These are phyloP conservation scores for Semaprochilodus insignis DNA, from an alignment of 2,797 vertebrate genomes.

Conservation along the genomic window DNA sequence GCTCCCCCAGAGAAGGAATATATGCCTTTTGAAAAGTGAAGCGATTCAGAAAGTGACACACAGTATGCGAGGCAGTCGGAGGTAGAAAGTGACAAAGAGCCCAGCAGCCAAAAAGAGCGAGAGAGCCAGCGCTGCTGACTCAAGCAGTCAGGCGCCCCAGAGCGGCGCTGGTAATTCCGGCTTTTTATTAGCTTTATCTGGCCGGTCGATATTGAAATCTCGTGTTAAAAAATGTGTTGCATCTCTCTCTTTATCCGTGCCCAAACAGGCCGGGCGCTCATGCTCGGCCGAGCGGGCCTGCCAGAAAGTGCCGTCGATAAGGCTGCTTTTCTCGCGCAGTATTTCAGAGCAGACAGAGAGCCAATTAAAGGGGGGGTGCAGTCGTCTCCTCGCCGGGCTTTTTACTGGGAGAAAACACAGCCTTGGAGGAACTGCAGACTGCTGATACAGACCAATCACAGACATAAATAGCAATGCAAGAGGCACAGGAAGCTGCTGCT, in stretches of 20 bases:
- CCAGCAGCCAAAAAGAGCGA: neutral
- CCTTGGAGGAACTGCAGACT: conserved; percentile 23
- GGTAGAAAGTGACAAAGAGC: conserved; percentile 7
- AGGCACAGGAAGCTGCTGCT: neutral
- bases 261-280: conserved; percentile 20
- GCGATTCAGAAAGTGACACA: neutral
- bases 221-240: conserved; percentile 48
- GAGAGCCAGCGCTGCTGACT: conserved; percentile 57
- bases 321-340: conserved; percentile 36
- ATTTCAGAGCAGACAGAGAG: conserved; percentile 49
- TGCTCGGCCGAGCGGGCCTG: conserved; percentile 3
- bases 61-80: conserved; percentile 12
- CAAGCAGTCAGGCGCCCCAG: conserved; percentile 36
- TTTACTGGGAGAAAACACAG: conserved; percentile 34
- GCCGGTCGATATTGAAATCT: conserved; percentile 53
- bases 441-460: conserved; percentile 22
- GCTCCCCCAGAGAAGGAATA: neutral
- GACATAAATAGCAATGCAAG: conserved; percentile 8
- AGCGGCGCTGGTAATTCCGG: conserved; percentile 48
- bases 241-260: conserved; percentile 20
- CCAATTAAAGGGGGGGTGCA: conserved; percentile 37
- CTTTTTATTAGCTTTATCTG: conserved; percentile 62
- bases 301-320: conserved; percentile 48
- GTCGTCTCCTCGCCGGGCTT: conserved; percentile 3
- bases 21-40: neutral